These are phyloP conservation scores for Psilanteris sp. DNA, from an alignment of 1,140 invertebrate genomes.

Conservation along the genomic window DNA sequence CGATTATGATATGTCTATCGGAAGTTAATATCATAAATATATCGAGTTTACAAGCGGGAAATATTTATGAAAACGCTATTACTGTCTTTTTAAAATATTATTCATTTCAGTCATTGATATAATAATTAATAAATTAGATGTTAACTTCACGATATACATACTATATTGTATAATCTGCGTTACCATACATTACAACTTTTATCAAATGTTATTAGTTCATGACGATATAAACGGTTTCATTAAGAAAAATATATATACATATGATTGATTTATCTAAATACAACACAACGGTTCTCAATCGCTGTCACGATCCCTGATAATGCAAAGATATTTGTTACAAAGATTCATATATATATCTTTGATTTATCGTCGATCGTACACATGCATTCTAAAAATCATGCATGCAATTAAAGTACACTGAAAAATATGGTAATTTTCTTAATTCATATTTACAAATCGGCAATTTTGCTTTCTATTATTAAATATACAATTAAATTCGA, in stretches of 20 bases:
- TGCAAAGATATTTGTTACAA: too few relatives aligned
- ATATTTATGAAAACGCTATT: too few relatives aligned
- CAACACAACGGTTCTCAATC: conserved; percentile 47
- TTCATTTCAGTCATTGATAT: too few relatives aligned
- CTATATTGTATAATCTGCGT: conserved; percentile 31
- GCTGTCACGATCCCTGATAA: too few relatives aligned
- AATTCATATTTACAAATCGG: conserved; percentile 44
- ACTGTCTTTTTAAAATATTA: too few relatives aligned
- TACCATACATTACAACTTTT: conserved; percentile 50
- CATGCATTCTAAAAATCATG: conserved; percentile 26
- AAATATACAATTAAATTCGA: too few relatives aligned
- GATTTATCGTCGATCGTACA: conserved; percentile 12
- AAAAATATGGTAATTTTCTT: conserved; percentile 51
- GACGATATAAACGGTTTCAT: conserved; percentile 53
- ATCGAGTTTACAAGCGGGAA: background rate
- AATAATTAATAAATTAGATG: background rate
- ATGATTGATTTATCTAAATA: conserved; percentile 59
- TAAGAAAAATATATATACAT: conserved; percentile 65
- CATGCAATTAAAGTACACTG: conserved; percentile 54
- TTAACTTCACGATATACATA: conserved; percentile 5
- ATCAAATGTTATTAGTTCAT: conserved; percentile 53
- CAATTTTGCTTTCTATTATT: conserved; percentile 2
- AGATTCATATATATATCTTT: conserved; percentile 4
- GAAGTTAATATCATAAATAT: background rate
- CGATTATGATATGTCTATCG: background rate